Conservation (phyloP, 2,888 invertebrate genomes). For the Agrotis puta region DNA sequence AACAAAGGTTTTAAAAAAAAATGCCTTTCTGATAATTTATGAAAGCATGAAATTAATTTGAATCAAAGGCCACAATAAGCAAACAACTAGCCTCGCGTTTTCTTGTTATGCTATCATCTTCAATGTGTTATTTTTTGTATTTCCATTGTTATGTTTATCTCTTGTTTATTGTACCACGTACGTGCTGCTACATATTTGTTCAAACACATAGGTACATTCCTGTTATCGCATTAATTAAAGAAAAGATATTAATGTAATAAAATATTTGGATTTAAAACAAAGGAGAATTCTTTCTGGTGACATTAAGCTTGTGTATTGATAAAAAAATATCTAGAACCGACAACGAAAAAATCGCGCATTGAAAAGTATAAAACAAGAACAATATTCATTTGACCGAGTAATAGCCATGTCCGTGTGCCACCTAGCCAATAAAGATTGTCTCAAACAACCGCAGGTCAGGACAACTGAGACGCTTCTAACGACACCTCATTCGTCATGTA, state of each 20-base stretch:
- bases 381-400: too few relatives aligned
- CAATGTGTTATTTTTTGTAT: slow-evolving; percentile 33
- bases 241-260: neutral
- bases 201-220: slow-evolving; percentile 6
- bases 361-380: too few relatives aligned
- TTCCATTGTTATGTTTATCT: slow-evolving; percentile 39
- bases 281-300: too few relatives aligned
- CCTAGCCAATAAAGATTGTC: too few relatives aligned
- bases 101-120: slow-evolving; percentile 23
- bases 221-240: slow-evolving; percentile 3
- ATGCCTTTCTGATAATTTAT: neutral
- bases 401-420: too few relatives aligned
- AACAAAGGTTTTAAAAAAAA: neutral
- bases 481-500: too few relatives aligned
- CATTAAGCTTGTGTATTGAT: too few relatives aligned
- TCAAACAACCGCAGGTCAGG: too few relatives aligned
- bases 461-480: too few relatives aligned
- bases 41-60: slow-evolving; percentile 1
- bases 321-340: too few relatives aligned
- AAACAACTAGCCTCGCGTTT: slow-evolving; percentile 21
- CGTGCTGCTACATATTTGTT: slow-evolving; percentile 35
- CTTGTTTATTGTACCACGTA: slow-evolving; percentile 46
- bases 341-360: too few relatives aligned
- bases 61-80: neutral
- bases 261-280: neutral